phyloP scores from a whole-genome alignment of 2,797 vertebrate species.

The Trachops cirrhosus region DNA sequence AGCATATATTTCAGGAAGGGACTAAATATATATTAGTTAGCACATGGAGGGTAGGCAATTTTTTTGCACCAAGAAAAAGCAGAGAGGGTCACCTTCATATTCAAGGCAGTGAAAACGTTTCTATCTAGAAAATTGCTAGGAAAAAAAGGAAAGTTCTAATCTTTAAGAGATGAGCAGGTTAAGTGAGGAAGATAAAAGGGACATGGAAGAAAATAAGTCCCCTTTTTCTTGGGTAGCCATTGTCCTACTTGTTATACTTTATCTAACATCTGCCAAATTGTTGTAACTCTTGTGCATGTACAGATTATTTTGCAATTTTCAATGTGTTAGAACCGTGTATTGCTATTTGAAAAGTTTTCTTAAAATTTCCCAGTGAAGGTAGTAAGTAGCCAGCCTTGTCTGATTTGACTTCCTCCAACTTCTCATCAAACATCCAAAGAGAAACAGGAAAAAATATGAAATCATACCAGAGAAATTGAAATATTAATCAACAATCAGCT shows the following conservation, averaged over 20 bases:
- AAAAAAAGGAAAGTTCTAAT: not conserved
- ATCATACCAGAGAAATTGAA: not conserved
- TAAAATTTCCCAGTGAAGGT: not conserved
- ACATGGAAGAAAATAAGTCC: not conserved
- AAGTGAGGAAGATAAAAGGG: not conserved
- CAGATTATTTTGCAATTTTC: not conserved
- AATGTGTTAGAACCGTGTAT: not conserved
- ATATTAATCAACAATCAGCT: not conserved
- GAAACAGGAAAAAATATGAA: not conserved
- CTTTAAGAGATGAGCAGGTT: not conserved
- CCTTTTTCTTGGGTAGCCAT: not conserved
- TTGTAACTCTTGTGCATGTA: not conserved
- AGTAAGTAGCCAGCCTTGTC: not conserved
- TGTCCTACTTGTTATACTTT: not conserved
- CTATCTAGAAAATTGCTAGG: not conserved
- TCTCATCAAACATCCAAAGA: not conserved
- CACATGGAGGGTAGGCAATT: not conserved
- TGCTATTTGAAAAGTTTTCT: not conserved
- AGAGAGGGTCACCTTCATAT: not conserved
- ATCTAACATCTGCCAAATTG: not conserved
- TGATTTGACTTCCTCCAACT: not conserved
- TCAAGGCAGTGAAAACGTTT: not conserved
- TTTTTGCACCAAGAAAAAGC: not conserved
- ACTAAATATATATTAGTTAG: not conserved
- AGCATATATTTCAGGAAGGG: not conserved